These are phyloP conservation scores for Tetramorium bicarinatum DNA, from an alignment of 2,888 invertebrate genomes.

Conservation along the genomic window DNA sequence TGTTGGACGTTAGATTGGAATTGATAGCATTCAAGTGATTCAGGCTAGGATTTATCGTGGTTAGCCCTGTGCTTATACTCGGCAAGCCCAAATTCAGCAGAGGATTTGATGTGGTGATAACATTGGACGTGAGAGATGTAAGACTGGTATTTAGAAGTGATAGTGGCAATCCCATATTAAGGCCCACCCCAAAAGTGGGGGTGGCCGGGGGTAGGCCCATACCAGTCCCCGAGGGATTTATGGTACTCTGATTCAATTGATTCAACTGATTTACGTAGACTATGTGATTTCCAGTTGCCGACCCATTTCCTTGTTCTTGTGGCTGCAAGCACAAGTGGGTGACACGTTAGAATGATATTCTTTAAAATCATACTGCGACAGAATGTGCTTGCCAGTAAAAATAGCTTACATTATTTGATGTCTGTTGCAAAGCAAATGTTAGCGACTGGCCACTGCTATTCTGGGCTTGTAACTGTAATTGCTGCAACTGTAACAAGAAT, in stretches of 20 bases:
- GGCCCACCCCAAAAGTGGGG: slow-evolving; percentile 87
- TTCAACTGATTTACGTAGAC: slow-evolving; percentile 85
- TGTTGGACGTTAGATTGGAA: slow-evolving; percentile 82
- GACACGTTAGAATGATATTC: slow-evolving; percentile 6
- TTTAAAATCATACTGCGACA: neutral
- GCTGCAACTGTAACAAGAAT: slow-evolving; percentile 80
- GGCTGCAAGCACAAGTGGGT: slow-evolving; percentile 74
- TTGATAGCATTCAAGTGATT: slow-evolving; percentile 84
- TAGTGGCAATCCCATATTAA: slow-evolving; percentile 86
- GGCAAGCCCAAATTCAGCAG: slow-evolving; percentile 85
- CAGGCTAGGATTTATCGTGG: slow-evolving; percentile 84
- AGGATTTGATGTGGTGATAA: slow-evolving; percentile 85
- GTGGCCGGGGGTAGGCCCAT: slow-evolving; percentile 86
- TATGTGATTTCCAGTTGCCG: slow-evolving; percentile 85
- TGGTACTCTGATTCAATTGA: slow-evolving; percentile 85
- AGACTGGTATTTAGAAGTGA: slow-evolving; percentile 85
- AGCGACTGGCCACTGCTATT: slow-evolving; percentile 84
- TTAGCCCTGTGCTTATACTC: slow-evolving; percentile 83
- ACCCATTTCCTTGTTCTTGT: slow-evolving; percentile 85
- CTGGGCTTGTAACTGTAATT: slow-evolving; percentile 84
- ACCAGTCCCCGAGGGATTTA: slow-evolving; percentile 85
- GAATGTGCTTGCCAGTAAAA: neutral
- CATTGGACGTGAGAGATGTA: slow-evolving; percentile 85
- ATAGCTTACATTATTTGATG: slow-evolving; percentile 83
- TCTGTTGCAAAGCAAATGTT: slow-evolving; percentile 85